Evolutionary conservation across 2,888 invertebrate genomes (phyloP).

Genomic region (Brachylomia viminalis): DNA sequence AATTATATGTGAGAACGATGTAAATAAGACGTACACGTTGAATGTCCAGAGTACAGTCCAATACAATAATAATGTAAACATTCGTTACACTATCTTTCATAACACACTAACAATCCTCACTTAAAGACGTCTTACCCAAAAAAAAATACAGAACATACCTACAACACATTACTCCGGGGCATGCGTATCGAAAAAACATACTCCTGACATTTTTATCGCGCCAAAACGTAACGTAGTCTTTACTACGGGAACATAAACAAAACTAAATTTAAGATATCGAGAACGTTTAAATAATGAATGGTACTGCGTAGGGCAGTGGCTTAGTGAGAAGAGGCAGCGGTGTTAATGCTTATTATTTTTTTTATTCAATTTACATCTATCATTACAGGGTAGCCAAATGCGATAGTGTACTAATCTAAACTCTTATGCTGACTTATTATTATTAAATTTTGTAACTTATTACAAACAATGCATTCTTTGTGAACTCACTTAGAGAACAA

Average conservation of each 20-base stretch:
- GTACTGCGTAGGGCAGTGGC: conserved; percentile 22
- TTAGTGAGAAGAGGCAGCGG: conserved; percentile 30
- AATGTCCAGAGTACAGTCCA: no score
- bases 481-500: no score
- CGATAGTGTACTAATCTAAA: no score
- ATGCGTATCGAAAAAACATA: conserved; percentile 55
- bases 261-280: conserved; percentile 77
- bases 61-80: not conserved
- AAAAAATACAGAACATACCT: conserved; percentile 49
- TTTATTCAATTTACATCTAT: no score
- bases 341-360: no score
- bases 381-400: no score
- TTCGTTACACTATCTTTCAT: conserved; percentile 12
- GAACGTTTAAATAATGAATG: conserved; percentile 72
- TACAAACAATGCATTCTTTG: no score
- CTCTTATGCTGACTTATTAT: no score
- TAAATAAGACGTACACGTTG: no score
- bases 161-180: conserved; percentile 51
- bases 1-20: no score
- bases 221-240: conserved; percentile 62
- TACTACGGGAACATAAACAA: conserved; percentile 69
- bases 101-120: conserved; percentile 21
- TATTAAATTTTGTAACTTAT: no score
- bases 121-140: not conserved
- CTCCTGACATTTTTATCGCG: conserved; percentile 65